Percentiles rank a stretch among this genome's conserved stretches.
Conservation (phyloP, 2,888 invertebrate genomes). For the Ochropacha duplaris region DNA sequence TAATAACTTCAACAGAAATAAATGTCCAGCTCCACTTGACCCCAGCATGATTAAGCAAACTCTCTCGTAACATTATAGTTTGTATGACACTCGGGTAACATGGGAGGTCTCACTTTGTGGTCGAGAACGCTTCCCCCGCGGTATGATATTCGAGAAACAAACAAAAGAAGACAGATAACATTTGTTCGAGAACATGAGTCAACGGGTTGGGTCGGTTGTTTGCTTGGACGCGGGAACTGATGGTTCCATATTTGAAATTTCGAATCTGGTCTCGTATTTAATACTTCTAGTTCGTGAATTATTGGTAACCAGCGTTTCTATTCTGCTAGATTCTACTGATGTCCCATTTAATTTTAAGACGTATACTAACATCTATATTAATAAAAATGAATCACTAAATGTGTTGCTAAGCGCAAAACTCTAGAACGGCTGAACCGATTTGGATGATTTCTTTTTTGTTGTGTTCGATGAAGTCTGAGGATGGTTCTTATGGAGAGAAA, state of each 20-base stretch:
- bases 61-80: slow-evolving; percentile 14
- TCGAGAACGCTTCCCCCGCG: slow-evolving; percentile 40
- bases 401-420: too few species aligned
- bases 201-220: slow-evolving; percentile 59
- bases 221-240: slow-evolving; percentile 40
- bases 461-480: too few species aligned
- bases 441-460: too few species aligned
- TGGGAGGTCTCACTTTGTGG: slow-evolving; percentile 42
- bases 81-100: slow-evolving; percentile 15
- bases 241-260: slow-evolving; percentile 52
- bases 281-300: background rate
- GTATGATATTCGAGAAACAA: slow-evolving; percentile 76
- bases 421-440: too few species aligned
- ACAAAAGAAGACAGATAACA: slow-evolving; percentile 80
- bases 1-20: slow-evolving; percentile 52
- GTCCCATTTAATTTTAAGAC: too few species aligned
- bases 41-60: slow-evolving; percentile 25
- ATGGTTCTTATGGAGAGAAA: too few species aligned
- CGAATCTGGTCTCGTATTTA: slow-evolving; percentile 21
- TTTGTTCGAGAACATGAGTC: slow-evolving; percentile 77
- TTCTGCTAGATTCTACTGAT: background rate
- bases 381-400: too few species aligned
- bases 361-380: too few species aligned
- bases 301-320: background rate
- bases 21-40: slow-evolving; percentile 45